Evolutionary conservation across 2,113 vertebrate species (phyloP), one percentile per base, ranked within the genome.

Genomic region (Oryzias javanicus): DNA sequence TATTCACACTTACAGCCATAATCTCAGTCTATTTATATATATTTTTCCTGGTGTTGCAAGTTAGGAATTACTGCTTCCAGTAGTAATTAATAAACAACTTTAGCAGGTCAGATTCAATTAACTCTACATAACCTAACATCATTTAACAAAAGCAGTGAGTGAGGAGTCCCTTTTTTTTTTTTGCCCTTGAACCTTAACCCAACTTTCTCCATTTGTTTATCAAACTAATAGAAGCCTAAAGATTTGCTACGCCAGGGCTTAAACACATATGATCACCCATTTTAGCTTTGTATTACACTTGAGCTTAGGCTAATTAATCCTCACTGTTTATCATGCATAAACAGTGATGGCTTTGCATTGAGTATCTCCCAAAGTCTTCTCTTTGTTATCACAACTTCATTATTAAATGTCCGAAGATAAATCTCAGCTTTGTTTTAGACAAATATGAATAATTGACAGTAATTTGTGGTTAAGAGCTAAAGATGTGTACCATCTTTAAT

Each of bases 201-300:
- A 60, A 57, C 67, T 80, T 89, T 88, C n/a, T n/a, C n/a, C n/a
- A n/a, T n/a, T n/a, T 87, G 82, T 90, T 90, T 87, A 85, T 86
- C 80, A 82, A 88, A 88, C 88, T 88, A 87, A 86, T 87, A 81
- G 80, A 76, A 86, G 70, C 81, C 78, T 55, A 64, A 70, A 67
- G 78, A 84, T 84, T 72, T 86, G 79, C 85, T 77, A 72, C 81
- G 74, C 71, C 52, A 81, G 42, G 57, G 64, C 71, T 86, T 89
- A 87, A 89, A 86, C 70, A 86, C 79, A 89, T 69, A 87, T 87
- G 80, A 89, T 86, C 77, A 73, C 72, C 72, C 68, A 80, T 83
- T 81, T 88, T 86, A 85, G 75, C 88, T 77, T 84, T 70, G 83
- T 62, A 90, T 89, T 87, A 90, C 85, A 86, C 80, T 88, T 73